Evolutionary conservation across 2,113 vertebrate species (phyloP), one percentile per base, ranked within the genome.

Genomic region (Corvus cornix): DNA sequence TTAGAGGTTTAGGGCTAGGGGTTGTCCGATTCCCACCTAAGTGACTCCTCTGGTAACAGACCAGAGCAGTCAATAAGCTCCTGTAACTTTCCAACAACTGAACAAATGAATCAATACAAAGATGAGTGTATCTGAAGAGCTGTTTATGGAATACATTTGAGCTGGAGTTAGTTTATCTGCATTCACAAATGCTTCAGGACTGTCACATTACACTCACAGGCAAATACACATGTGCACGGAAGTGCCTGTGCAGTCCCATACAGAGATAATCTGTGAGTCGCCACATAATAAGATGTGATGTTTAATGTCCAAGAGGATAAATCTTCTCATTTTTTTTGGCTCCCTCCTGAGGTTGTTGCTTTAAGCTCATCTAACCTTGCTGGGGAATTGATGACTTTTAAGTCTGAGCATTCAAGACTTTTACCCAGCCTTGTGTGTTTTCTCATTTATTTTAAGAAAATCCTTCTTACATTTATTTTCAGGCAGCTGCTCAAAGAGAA

Each of bases 371-470:
- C 60, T 87, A 74, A 51, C 60, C 53, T 82, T 82, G 78, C 62
- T 78, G 21, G 33, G 16, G 62, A 93, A 93, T 14, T 82, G 60
- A 78, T 48, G 33, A 63, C 35, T 81, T 93, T 39, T 66, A 93
- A 87, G 55, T 68, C 30, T 21, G 48, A 78, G 24, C 66, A 48
- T 67, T 91, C 35, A 59, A 72, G 66, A 31, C 52, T 89, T 87
- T 68, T 63, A 72, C 11, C 15, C 28, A 48, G 27, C n/a, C 58
- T 85, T 55, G 48, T 43, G 31, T 66, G 48, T 74, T 62, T 84
- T 52, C 84, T 93, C 62, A 87, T 67, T 81, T 84, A 67, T 64
- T 89, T 68, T 24, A 72, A 87, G 69, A 84, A 91, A 91, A 87
- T 46, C 23, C 53, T 83, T n/a, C 60, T 43, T 48, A 17, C 37